These are phyloP conservation scores for Tretioscincus oriximinensis DNA, from an alignment of 2,113 vertebrate species.

Conservation along the genomic window DNA sequence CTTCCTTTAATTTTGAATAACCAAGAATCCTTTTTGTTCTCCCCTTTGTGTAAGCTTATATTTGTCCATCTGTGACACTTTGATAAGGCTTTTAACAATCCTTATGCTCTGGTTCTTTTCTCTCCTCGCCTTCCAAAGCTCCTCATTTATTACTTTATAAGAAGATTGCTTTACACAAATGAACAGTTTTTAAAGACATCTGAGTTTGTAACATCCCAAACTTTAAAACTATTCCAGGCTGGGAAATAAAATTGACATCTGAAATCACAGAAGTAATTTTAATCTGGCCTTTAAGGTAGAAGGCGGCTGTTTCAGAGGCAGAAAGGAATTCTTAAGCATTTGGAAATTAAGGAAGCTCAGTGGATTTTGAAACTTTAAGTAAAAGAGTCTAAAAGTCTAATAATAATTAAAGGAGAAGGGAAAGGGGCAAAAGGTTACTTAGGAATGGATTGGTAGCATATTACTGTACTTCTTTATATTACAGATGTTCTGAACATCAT, in stretches of 20 bases:
- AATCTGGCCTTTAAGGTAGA: rapidly evolving
- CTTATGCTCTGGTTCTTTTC: conserved; percentile 42
- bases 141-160: background rate
- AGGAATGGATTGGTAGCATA: too few relatives aligned
- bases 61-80: conserved; percentile 39
- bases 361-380: conserved; percentile 5
- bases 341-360: background rate
- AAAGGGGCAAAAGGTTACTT: conserved; percentile 8
- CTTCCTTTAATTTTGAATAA: rapidly evolving
- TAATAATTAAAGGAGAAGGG: background rate
- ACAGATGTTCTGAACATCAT: too few relatives aligned
- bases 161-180: background rate
- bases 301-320: conserved; percentile 11
- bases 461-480: too few relatives aligned
- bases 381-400: background rate
- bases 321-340: background rate
- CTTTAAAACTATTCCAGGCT: background rate
- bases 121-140: background rate
- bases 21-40: background rate
- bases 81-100: rapidly evolving
- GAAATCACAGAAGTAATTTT: conserved; percentile 1
- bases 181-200: background rate
- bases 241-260: conserved; percentile 29
- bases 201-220: background rate
- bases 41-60: background rate